Evolutionary conservation across 1,140 invertebrate species (phyloP), one percentile per base, ranked within the genome.

Genomic region (Cyrtorhinus lividipennis): DNA sequence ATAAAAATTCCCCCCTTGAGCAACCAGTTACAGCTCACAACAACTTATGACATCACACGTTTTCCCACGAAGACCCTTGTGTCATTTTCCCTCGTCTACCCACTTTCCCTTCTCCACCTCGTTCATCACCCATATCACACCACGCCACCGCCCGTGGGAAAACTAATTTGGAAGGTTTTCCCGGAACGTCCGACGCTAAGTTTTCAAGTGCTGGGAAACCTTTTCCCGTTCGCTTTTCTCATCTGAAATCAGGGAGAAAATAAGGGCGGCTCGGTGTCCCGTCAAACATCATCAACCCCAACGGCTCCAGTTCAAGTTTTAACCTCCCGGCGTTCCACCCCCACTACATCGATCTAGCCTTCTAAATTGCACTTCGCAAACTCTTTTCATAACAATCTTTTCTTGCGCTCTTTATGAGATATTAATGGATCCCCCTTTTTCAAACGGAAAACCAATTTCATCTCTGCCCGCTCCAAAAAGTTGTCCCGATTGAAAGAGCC

Each of bases 331-430:
- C 38, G n/a, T n/a, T 59, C 15, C 13, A 1, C 26, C 24, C 25
- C 58, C 26, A 30, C 24, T 18, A 25, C 27, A 30, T 26, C 24
- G 58, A 59, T 26, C 24, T 26, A 59, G 48, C 20, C 48, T 53
- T 20, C 48, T 53, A 59, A 59, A 59, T 59, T 59, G 58, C 58
- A 59, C 58, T 59, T 59, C 24, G 15, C 24, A 59, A 59, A 59
- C 58, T 59, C 58, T 59, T 59, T 59, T 59, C 58, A 59, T 59
- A 59, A 59, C 24, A 59, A 59, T 30, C 24, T 27, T 30, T 27
- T 30, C 27, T 59, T n/a, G 24, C 24, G 25, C 24, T 30, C 58
- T 30, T 59, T 59, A 59, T 59, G 48, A 53, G 48, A 53, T 53
- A 53, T 53, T 53, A 53, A 53, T 53, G 48, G 48, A 53, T 53